Percentiles rank a stretch among this genome's conserved stretches.
Conservation (phyloP, 2,888 invertebrate genomes). For the Strigamia transsilvanica region DNA sequence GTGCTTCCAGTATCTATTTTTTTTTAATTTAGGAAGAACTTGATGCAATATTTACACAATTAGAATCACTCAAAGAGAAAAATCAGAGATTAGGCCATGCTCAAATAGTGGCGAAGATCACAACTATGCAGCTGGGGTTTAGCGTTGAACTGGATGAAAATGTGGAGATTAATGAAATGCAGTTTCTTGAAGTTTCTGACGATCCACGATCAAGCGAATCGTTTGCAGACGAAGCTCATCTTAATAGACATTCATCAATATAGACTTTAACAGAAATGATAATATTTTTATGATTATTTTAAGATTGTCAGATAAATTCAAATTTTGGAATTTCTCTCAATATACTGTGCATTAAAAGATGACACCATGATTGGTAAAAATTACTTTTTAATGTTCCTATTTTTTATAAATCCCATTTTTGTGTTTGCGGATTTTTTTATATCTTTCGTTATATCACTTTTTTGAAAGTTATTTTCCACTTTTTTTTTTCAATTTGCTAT, state of each 20-base stretch:
- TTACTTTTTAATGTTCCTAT: neutral
- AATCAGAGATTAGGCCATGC: conserved; percentile 78
- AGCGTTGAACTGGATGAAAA: conserved; percentile 60
- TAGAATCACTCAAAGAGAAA: conserved; percentile 81
- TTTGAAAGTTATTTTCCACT: neutral
- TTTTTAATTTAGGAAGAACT: conserved; percentile 76
- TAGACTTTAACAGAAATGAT: conserved; percentile 16
- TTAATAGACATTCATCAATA: conserved; percentile 25
- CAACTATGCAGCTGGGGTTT: conserved; percentile 84
- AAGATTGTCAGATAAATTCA: neutral
- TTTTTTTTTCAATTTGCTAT: neutral
- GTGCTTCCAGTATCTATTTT: neutral
- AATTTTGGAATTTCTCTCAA: neutral
- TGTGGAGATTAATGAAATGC: neutral
- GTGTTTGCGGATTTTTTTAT: neutral
- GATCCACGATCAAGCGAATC: conserved; percentile 11
- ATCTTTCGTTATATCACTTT: neutral
- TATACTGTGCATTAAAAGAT: neutral
- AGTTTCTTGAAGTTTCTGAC: neutral
- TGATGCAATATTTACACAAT: conserved; percentile 78
- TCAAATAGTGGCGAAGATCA: conserved; percentile 76
- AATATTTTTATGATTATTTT: conserved; percentile 21
- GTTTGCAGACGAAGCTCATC: neutral
- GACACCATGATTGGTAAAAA: neutral
- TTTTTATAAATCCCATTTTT: neutral